Evolutionary conservation across 53 echinoderm and acorn worm genomes (phyloP).

Genomic region (Holothuria scabra): DNA sequence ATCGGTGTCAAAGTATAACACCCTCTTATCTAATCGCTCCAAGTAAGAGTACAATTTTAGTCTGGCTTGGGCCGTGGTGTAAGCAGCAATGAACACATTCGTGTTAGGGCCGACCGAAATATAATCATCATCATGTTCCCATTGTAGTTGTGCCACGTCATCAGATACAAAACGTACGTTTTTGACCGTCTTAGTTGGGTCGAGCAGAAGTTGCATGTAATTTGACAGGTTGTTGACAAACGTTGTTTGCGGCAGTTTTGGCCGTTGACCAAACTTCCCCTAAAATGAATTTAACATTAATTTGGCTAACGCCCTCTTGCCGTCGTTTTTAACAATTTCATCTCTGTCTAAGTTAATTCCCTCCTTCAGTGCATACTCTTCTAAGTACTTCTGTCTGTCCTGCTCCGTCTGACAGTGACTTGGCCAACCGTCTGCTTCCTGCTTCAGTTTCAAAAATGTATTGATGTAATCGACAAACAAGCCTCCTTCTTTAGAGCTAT

Average conservation of each 20-base stretch:
- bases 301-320: constrained; percentile 52
- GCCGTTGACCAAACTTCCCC: constrained; percentile 64
- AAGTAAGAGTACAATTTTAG: constrained; percentile 16
- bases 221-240: too few species aligned
- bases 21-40: too few species aligned
- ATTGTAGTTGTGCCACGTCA: constrained; percentile 8
- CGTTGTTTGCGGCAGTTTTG: too few species aligned
- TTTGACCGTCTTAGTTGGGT: constrained; percentile 6
- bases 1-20: too few species aligned
- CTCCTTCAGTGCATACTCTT: constrained; percentile 48
- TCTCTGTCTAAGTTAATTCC: constrained; percentile 48
- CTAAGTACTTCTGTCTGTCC: constrained; percentile 39
- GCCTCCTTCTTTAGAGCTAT: constrained; percentile 47
- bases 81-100: constrained; percentile 27
- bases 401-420: constrained; percentile 47
- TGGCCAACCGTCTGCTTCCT: too few species aligned
- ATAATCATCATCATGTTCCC: not conserved
- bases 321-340: constrained; percentile 53
- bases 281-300: constrained; percentile 68
- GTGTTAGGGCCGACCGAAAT: not conserved
- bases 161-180: not conserved
- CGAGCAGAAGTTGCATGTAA: not conserved
- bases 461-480: constrained; percentile 68
- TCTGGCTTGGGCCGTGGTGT: constrained; percentile 31
- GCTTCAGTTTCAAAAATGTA: too few species aligned